Evolutionary conservation across 2,888 invertebrate genomes (phyloP), one percentile per base, ranked within the genome.

Genomic region (Odontocerum albicorne): DNA sequence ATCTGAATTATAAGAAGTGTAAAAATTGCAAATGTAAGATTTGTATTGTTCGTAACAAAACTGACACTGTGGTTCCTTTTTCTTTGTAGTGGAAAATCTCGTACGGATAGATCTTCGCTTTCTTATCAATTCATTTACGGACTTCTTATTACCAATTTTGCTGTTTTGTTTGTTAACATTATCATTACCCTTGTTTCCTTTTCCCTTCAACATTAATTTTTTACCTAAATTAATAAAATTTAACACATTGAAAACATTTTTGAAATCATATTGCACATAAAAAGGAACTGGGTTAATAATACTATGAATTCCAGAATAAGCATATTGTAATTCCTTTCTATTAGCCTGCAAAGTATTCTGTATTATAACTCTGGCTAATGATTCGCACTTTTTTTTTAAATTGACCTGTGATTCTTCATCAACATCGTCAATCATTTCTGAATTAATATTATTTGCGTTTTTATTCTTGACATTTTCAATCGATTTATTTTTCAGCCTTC

Each of bases 231-330:
- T 47, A 19, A 62, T 51, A 47, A 60, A 55, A 47, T 57, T 53
- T 46, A 57, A 45, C 42, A 53, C 50, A 43, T 56, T 58, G 49
- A 52, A 60, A 22, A 57, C 51, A 50, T 56, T 49, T 57, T 52
- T 61, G 36, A 62, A 62, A 55, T 63, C 62, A 57, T 62, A 62
- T 59, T 65, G 66, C 43, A 66, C 65, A 62, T 51, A 46, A 20
- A 65, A 65, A 56, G 67, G 65, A 64, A 65, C 62, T 21, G 73
- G 77, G 66, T 76, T 77, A 52, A 81, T 74, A 66, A 83, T 83
- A 62, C 79, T 81, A 70, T 83, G 83, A 67, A 84, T 70, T 27
- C 83, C 82, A 20, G 83, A 77, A 74, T 83, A 82, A 55, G 75
- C 72, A 65, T 47, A 49, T 33, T 62, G 54, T 45, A 58, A 31